phyloP scores from a whole-genome alignment of 2,113 vertebrate genomes.

The Zosterops lateralis region DNA sequence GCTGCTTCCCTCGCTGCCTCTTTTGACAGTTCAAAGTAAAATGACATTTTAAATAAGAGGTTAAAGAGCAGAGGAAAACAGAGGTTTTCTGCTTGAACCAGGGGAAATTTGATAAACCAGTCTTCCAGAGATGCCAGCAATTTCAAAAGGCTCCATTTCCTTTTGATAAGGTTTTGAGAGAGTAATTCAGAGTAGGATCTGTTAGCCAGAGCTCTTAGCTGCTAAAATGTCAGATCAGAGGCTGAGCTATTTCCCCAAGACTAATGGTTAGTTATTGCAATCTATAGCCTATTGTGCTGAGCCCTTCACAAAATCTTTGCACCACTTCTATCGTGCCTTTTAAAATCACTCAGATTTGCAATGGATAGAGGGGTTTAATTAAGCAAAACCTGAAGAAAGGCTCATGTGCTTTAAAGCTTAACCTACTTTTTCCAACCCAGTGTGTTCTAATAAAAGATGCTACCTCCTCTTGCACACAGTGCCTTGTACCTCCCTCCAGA shows the following conservation, averaged over 20 bases:
- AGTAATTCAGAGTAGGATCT: conserved; percentile 49
- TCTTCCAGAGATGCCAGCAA: conserved; percentile 61
- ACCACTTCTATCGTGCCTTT: not conserved
- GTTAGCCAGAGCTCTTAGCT: conserved; percentile 44
- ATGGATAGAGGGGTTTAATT: not conserved
- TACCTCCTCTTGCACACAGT: not conserved
- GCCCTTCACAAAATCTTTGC: not conserved
- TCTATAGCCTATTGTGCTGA: conserved; percentile 41
- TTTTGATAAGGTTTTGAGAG: conserved; percentile 62
- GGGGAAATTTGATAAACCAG: conserved; percentile 66
- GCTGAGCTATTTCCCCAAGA: conserved; percentile 54
- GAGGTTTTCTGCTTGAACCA: conserved; percentile 48
- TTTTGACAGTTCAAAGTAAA: conserved; percentile 65
- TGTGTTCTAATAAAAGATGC: not conserved
- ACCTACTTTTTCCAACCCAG: not conserved
- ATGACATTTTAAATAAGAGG: conserved; percentile 67
- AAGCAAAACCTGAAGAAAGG: not conserved
- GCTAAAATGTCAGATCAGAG: conserved; percentile 63
- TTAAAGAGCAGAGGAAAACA: conserved; percentile 65
- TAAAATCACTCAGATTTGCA: not conserved
- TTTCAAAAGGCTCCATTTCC: conserved; percentile 48
- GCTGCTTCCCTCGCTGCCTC: conserved; percentile 38
- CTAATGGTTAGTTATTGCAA: conserved; percentile 13
- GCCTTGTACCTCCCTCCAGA: not conserved
- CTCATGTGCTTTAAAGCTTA: not conserved